Evolutionary conservation across 2,797 vertebrate genomes (phyloP).

Genomic region (Chloroceryle amazona): DNA sequence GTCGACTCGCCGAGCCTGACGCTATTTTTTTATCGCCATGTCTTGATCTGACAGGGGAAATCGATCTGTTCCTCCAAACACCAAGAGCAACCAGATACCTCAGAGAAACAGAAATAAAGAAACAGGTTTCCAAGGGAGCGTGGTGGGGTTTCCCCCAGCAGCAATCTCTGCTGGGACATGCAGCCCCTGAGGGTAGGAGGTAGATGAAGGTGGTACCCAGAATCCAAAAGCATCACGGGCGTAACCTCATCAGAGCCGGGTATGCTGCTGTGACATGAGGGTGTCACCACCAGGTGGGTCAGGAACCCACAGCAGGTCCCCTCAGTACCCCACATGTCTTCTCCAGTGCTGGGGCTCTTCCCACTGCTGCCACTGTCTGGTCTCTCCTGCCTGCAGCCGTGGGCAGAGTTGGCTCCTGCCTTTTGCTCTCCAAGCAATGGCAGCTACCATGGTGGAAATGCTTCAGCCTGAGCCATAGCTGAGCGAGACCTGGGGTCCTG

Average conservation of each 20-base stretch:
- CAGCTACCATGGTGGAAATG: neutral
- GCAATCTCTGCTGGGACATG: neutral
- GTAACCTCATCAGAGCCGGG: neutral
- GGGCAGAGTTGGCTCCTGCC: neutral
- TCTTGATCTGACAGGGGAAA: neutral
- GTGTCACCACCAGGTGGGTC: accelerated
- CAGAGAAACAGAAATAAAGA: neutral
- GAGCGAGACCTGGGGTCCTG: neutral
- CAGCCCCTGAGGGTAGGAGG: accelerated
- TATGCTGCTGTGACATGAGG: neutral
- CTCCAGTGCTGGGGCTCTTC: neutral
- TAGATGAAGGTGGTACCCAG: neutral
- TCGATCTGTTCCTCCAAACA: accelerated
- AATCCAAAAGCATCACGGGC: accelerated
- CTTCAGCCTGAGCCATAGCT: neutral
- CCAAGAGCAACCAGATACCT: neutral
- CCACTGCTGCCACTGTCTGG: neutral
- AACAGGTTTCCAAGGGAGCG: neutral
- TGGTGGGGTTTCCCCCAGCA: accelerated
- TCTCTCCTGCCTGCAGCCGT: neutral
- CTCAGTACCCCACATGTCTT: accelerated
- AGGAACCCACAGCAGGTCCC: neutral
- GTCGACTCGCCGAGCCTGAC: neutral
- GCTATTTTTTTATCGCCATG: neutral
- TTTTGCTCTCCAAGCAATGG: neutral